A percentile compares a stretch with the other conserved stretches of the same genome.
Conservation (phyloP, 2,888 invertebrate genomes). For the Platycheirus rosarum region DNA sequence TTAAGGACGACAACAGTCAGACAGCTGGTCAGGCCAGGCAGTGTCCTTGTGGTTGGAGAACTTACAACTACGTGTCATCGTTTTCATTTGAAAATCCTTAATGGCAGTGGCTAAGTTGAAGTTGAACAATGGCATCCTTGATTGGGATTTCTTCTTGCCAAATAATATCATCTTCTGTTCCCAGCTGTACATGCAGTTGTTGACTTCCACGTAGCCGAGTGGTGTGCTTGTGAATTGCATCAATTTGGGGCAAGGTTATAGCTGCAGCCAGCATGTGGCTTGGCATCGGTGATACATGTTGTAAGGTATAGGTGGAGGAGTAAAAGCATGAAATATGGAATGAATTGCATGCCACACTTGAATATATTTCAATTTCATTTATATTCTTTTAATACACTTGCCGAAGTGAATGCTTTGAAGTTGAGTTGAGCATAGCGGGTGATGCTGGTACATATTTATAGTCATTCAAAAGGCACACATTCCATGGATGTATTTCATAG, state of each 20-base stretch:
- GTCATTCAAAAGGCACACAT: constrained; percentile 44
- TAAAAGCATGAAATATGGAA: constrained; percentile 65
- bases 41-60: constrained; percentile 35
- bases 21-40: neutral
- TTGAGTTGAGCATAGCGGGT: constrained; percentile 40
- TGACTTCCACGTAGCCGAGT: constrained; percentile 40
- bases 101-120: constrained; percentile 59
- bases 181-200: constrained; percentile 16
- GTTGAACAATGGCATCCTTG: constrained; percentile 67
- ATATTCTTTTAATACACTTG: constrained; percentile 68
- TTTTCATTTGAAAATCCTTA: constrained; percentile 69
- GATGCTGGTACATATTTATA: constrained; percentile 15
- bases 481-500: constrained; percentile 1
- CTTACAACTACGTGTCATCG: constrained; percentile 60
- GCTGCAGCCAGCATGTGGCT: constrained; percentile 35
- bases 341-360: constrained; percentile 68
- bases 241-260: constrained; percentile 63
- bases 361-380: constrained; percentile 69
- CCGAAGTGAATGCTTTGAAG: constrained; percentile 56
- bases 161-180: constrained; percentile 41
- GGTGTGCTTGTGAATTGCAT: constrained; percentile 55
- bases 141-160: constrained; percentile 64
- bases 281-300: too few species aligned
- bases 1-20: constrained; percentile 25
- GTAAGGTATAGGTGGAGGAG: constrained; percentile 21